Base-by-base conservation (phyloP, 2,113 vertebrate genomes). In the Chinchilla lanigera region DNA sequence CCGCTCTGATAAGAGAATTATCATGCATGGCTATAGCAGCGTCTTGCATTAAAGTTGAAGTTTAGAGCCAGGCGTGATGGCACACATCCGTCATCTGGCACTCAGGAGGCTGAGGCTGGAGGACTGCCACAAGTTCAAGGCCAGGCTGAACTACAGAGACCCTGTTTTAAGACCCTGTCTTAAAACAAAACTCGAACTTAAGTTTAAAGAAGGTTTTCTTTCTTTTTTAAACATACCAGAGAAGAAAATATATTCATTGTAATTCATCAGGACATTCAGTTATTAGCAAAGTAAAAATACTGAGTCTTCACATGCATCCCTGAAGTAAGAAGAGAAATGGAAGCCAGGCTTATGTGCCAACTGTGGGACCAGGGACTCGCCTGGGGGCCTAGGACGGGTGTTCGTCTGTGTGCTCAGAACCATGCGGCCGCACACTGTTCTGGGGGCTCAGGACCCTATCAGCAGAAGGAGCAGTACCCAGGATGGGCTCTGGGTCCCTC, bases 211-310 rank as follows among this genome's bases (percentile, higher is more conserved):
- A 84, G 54, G 9, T 10, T 22, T 17, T 77, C 30, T 84, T 38
- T 50, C n/a, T 60, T 78, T 19, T 58, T 17, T 58, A 60, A 35
- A 90, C 11, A 20, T 41, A 41, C 30, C 56, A 81, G 56, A 33
- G 24, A 87, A 81, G 60, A 95, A 89, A 58, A 47, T 67, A 0
- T 35, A 28, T 52, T 28, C 44, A 28, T 41, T 20, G 35, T 38
- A 58, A n/a, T 47, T 52, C 54, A 78, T 4, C 10, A 50, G 81
- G 47, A 85, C 47, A 54, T 52, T 90, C 33, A 52, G 26, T 47
- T 78, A 54, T 67, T 35, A 67, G 22, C 60, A 86, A 83, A 87
- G 50, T 75, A 30, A 96, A 92, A 90, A 75, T 30, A 73, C 0
- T 7, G 8, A 89, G 33, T 83, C 54, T 92, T 95, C 54, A 56